Evolutionary conservation across 2,113 vertebrate genomes (phyloP).

Genomic region (Sinocyclocheilus maitianheensis): DNA sequence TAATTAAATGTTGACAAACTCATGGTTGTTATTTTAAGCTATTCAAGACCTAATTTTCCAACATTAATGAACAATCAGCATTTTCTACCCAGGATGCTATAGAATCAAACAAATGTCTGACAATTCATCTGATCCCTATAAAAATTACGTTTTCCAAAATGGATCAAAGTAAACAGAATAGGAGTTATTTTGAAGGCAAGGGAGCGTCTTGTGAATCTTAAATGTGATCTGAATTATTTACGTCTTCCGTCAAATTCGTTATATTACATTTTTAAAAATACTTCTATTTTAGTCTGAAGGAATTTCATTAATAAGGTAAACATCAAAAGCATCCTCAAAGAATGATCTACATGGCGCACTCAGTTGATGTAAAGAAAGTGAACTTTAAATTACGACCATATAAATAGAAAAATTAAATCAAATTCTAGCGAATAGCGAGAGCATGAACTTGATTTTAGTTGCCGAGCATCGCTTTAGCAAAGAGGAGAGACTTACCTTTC

Average conservation of each 20-base stretch:
- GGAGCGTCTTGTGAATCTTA: background rate
- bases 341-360: background rate
- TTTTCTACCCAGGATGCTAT: background rate
- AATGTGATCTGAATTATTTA: conserved; percentile 5
- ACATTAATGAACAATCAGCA: background rate
- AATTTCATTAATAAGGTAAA: background rate
- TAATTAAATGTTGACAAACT: conserved; percentile 46
- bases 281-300: background rate
- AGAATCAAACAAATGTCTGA: background rate
- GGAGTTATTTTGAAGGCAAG: background rate
- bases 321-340: background rate
- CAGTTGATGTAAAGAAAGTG: background rate
- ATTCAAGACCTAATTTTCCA: background rate
- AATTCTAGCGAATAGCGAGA: background rate
- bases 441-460: background rate
- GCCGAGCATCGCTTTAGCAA: background rate
- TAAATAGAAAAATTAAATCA: background rate
- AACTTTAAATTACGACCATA: conserved; percentile 3
- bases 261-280: background rate
- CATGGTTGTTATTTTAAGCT: background rate
- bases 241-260: background rate
- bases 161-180: background rate
- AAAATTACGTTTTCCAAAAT: background rate
- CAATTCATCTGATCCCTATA: background rate
- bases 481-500: conserved; percentile 44